Conservation (phyloP, 2,113 vertebrate species). For the Bettongia penicillata region DNA sequence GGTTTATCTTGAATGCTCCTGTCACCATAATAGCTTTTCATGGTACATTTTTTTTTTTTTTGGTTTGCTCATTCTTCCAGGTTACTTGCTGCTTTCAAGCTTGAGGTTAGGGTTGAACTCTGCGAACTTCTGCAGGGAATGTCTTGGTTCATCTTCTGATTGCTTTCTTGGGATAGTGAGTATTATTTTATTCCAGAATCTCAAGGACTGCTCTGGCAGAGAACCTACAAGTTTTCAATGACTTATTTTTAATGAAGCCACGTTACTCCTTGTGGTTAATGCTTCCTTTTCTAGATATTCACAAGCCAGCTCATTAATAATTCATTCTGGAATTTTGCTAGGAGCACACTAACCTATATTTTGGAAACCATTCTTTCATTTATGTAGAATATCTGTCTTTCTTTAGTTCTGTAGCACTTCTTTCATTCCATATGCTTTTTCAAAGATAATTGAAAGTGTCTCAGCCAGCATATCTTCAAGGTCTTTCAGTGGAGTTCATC, state of each 20-base stretch:
- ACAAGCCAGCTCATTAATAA: neutral
- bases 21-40: neutral
- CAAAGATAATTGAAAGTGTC: neutral
- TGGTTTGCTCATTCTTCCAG: neutral
- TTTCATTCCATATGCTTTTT: neutral
- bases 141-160: neutral
- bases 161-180: neutral
- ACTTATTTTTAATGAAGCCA: neutral
- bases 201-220: neutral
- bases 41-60: neutral
- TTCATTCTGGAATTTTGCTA: neutral
- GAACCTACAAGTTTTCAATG: neutral
- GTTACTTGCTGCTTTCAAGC: neutral
- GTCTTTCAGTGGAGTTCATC: neutral
- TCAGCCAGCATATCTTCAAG: neutral
- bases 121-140: neutral
- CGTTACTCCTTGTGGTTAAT: neutral
- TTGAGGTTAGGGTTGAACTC: neutral
- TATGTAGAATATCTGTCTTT: neutral
- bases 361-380: neutral
- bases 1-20: neutral
- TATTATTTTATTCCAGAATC: neutral
- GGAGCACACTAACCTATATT: neutral
- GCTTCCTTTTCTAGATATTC: neutral
- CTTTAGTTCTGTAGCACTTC: neutral